Percentiles rank a stretch among this genome's conserved stretches.
phyloP scores from a whole-genome alignment of 1,140 invertebrate species.

The Plutomurus gul region DNA sequence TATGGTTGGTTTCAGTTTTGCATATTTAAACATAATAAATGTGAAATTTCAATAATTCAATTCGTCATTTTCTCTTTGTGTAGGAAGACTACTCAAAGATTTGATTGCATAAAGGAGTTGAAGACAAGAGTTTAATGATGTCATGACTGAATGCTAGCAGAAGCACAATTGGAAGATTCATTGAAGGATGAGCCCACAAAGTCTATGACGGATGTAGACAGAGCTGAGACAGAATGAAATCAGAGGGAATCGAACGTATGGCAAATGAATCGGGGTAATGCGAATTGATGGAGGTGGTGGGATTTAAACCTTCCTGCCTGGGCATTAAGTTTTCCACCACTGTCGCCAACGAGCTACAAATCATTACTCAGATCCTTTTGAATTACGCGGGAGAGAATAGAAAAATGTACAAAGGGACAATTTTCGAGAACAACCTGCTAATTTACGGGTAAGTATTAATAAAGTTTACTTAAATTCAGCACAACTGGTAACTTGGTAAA shows the following conservation, averaged over 20 bases:
- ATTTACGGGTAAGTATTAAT: no score
- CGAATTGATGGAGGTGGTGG: neutral
- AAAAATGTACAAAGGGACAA: no score
- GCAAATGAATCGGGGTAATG: neutral
- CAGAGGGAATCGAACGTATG: neutral
- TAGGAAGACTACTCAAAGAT: neutral
- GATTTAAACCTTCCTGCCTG: no score
- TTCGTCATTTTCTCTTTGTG: neutral
- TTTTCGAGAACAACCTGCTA: no score
- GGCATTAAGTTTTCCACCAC: no score
- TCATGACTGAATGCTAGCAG: slow-evolving; percentile 26
- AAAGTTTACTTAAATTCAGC: no score
- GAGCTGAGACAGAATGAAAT: slow-evolving; percentile 16
- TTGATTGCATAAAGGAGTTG: slow-evolving; percentile 11
- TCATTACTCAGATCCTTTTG: no score
- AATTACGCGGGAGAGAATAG: no score
- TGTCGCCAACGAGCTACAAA: no score
- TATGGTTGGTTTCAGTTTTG: neutral
- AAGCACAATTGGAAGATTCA: slow-evolving; percentile 17
- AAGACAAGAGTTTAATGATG: slow-evolving; percentile 22
- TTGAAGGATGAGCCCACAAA: neutral
- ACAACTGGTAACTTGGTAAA: no score
- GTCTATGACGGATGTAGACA: neutral
- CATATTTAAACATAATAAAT: slow-evolving; percentile 4
- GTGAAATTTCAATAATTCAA: no score